Evolutionary conservation across 2,797 vertebrate genomes (phyloP), one percentile per base, ranked within the genome.

Genomic region (Myotis daubentonii): DNA sequence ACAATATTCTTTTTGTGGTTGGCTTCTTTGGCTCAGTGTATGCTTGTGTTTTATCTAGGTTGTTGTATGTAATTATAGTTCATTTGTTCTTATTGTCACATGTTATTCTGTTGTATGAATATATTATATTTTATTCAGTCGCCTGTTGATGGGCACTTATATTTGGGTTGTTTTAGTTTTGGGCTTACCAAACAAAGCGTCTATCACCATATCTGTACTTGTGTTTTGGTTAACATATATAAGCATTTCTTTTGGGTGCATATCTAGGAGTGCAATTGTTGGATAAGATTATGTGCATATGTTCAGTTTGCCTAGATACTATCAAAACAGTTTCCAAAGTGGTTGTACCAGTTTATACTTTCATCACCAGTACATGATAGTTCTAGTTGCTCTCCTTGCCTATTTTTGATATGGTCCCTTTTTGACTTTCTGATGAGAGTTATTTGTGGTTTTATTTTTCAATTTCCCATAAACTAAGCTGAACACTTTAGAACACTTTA

Each of bases 361-460:
- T 4, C 9, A n/a, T 55, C 49, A 81, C 30, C 23, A 94, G 5
- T 49, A 66, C 83, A 22, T 87, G 57, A 49, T 33, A 62, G 19
- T 87, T 91, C 30, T 81, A 20, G 30, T 93, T 78, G 41, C 36
- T 89, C 11, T 75, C 19, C 62, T 81, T 72, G 22, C 53, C 41
- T 62, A 8, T 57, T 87, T 83, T 89, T 89, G 20, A 55, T 81
- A 36, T 5, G 74, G 20, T 53, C 22, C 5, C 11, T 57, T 71
- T 30, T 49, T 51, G 68, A 57, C 66, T 88, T 89, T 68, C 28
- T 93, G 47, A 16, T 80, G 28, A 86, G 12, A 41, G 30, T 80
- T 87, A 33, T 30, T 76, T 70, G 57, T 91, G 28, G 47, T 85
- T 91, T 88, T 93, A 75, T 86, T 87, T 75, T 90, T 12, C 71